Evolutionary conservation across 2,797 vertebrate genomes (phyloP).

Genomic region (Margarornis squamiger): DNA sequence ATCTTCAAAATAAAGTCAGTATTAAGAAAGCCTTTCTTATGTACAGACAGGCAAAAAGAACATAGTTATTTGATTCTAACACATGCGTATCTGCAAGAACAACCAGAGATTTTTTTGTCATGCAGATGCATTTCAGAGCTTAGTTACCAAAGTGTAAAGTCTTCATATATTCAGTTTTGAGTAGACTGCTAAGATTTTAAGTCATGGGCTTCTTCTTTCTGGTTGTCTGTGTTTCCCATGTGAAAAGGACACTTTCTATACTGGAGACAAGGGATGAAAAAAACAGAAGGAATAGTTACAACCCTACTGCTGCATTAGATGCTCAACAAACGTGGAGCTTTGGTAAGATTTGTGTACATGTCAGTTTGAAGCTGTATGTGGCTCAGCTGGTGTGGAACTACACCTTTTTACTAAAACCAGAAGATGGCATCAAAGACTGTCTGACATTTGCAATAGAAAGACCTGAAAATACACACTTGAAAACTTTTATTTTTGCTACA

Average conservation of each 20-base stretch:
- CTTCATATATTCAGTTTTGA: background rate
- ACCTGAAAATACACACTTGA: background rate
- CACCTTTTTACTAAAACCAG: background rate
- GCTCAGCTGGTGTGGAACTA: background rate
- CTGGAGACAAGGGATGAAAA: background rate
- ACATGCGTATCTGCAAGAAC: background rate
- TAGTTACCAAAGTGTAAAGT: background rate
- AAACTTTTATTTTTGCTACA: background rate
- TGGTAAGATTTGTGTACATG: background rate
- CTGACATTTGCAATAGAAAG: background rate
- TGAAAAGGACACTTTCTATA: background rate
- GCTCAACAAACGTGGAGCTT: background rate
- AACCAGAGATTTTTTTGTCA: background rate
- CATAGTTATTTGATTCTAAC: background rate
- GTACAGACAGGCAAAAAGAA: background rate
- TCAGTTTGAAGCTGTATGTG: background rate
- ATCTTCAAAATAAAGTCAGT: background rate
- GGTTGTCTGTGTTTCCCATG: background rate
- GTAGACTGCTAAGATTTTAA: background rate
- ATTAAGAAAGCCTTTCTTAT: background rate
- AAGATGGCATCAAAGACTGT: constrained; percentile 55
- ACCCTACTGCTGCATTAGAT: background rate
- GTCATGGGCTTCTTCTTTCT: background rate
- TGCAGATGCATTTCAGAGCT: background rate
- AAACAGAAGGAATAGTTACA: background rate